Evolutionary conservation across 2,113 vertebrate genomes (phyloP).

Genomic region (Menidia beryllina): DNA sequence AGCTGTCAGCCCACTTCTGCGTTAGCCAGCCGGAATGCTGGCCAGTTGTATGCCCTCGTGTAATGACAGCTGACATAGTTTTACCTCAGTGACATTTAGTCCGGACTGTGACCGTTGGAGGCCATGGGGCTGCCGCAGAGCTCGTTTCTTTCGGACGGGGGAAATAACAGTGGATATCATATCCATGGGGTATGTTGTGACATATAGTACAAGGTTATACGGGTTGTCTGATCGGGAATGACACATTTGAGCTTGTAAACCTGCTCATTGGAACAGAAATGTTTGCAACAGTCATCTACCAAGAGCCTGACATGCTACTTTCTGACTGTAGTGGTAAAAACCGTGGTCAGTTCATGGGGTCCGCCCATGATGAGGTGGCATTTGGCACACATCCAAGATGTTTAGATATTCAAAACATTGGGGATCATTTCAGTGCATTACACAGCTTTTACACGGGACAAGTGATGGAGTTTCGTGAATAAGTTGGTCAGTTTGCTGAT

Average conservation of each 20-base stretch:
- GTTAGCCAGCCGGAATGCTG: conserved; percentile 9
- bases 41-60: not conserved
- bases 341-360: not conserved
- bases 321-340: not conserved
- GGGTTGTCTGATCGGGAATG: not conserved
- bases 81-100: conserved; percentile 44
- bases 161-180: conserved; percentile 70
- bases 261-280: not conserved
- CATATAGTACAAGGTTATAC: conserved; percentile 32
- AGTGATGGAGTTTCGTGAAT: not conserved
- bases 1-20: conserved; percentile 4
- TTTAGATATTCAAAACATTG: not conserved
- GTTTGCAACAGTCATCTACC: not conserved
- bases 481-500: not conserved
- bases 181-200: conserved; percentile 74
- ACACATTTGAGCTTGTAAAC: not conserved
- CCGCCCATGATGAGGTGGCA: conserved; percentile 73
- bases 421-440: not conserved
- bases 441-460: not conserved
- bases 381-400: conserved; percentile 25
- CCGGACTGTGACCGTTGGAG: not conserved
- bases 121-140: conserved; percentile 71
- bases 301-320: not conserved
- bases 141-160: conserved; percentile 68
- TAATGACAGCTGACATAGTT: conserved; percentile 36